Conservation (phyloP, 2,113 vertebrate species). For the Hyperoodon ampullatus region DNA sequence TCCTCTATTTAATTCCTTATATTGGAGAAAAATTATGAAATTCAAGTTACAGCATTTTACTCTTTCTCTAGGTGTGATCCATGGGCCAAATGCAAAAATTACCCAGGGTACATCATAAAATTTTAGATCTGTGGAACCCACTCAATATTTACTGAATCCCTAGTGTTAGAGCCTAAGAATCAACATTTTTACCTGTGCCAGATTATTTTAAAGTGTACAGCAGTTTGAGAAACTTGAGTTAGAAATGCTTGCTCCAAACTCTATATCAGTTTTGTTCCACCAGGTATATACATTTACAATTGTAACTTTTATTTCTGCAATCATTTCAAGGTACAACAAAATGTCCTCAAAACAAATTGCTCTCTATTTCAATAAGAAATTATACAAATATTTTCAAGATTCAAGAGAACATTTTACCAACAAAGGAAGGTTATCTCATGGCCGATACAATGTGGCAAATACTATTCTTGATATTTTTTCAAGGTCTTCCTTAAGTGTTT, state of each 20-base stretch:
- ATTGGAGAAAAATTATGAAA: conserved; percentile 1
- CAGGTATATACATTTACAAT: neutral
- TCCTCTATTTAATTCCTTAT: neutral
- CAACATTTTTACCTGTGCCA: neutral
- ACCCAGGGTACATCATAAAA: neutral
- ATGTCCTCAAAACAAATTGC: neutral
- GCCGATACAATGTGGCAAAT: neutral
- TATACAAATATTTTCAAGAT: neutral
- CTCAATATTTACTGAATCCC: neutral
- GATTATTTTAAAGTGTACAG: neutral
- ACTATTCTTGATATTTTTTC: neutral
- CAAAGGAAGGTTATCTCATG: neutral
- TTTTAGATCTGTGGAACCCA: neutral
- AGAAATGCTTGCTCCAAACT: neutral
- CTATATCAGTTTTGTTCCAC: neutral
- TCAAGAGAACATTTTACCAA: neutral
- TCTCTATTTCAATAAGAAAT: neutral
- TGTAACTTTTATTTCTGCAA: neutral
- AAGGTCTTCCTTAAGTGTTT: neutral
- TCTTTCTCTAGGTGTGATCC: neutral
- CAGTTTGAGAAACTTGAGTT: neutral
- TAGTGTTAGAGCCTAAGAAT: neutral
- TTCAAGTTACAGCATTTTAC: neutral
- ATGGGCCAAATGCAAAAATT: neutral
- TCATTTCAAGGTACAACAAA: neutral